Conservation (phyloP, 2,888 invertebrate species). For the Agonopterix arenella region DNA sequence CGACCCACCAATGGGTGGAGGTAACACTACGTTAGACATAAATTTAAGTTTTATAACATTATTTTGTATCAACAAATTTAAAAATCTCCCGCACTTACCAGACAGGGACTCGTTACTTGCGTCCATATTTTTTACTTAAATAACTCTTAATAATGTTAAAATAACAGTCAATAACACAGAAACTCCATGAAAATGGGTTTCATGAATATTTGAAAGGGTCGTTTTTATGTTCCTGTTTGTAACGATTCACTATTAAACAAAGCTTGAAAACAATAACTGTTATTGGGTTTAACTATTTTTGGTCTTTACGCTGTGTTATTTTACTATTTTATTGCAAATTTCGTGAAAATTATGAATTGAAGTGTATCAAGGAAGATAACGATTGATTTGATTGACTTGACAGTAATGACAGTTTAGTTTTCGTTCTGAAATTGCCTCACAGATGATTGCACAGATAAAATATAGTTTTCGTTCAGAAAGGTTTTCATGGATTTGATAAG, state of each 20-base stretch:
- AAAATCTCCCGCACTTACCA: constrained; percentile 31
- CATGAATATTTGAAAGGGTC: constrained; percentile 16
- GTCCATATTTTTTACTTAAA: constrained; percentile 39
- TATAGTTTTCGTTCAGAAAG: not conserved
- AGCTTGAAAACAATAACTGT: too few relatives aligned
- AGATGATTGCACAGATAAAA: constrained; percentile 1
- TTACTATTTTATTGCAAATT: constrained; percentile 5
- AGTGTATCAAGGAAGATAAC: constrained; percentile 8
- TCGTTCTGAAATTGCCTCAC: constrained; percentile 9
- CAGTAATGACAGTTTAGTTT: constrained; percentile 11
- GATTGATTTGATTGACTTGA: constrained; percentile 11
- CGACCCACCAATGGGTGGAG: constrained; percentile 50
- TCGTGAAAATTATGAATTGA: not conserved
- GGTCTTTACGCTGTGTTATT: constrained; percentile 1
- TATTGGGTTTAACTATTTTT: not conserved
- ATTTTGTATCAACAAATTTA: constrained; percentile 8
- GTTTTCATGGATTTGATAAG: too few relatives aligned
- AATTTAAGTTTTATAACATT: not conserved
- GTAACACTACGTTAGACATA: constrained; percentile 39
- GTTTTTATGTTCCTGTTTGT: not conserved
- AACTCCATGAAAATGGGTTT: constrained; percentile 15
- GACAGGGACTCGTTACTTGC: constrained; percentile 61
- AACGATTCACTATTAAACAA: too few relatives aligned
- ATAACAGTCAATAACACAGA: constrained; percentile 1
- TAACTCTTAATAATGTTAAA: not conserved